Base-by-base conservation (phyloP, 2,113 vertebrate species). In the Ariopsis seemanni region DNA sequence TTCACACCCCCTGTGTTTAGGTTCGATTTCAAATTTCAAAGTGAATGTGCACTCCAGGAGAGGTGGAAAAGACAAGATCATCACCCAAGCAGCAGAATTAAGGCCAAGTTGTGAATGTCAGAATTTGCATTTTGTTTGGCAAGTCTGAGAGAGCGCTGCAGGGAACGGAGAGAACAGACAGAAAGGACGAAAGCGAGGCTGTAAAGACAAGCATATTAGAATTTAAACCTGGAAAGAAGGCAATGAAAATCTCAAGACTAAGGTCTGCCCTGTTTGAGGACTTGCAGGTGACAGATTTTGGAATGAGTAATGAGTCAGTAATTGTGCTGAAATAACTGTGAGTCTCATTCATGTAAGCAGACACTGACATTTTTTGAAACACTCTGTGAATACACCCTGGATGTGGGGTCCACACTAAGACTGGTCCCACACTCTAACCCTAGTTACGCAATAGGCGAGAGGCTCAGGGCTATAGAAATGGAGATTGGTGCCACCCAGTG, bases 101-200 rank as follows among this genome's bases (percentile, higher is more conserved):
- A 57, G 52, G 42, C 85, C 75, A 60, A 78, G 72, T 89, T 72
- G 30, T 90, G 55, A 90, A 89, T 90, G 89, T 89, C 89, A 89
- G 79, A 85, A 90, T 90, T 87, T 48, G 82, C 89, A 89, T 90
- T 87, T 90, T 48, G 55, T 88, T 67, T 86, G 57, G 63, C n/a
- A 82, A n/a, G 63, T 58, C 53, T 60, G 12, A 30, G 67, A 87
- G 78, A 77, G 69, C 58, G 57, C 15, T 20, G 30, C 48, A n/a
- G 25, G 55, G 50, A 62, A 60, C 15, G 5, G 22, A 81, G 60
- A 87, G 52, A 58, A 25, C 79, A 52, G 42, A 71, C 22, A 57
- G 63, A 65, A 27, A 11, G 50, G 34, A 34, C 34, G 22, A 78
- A 65, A 53, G 65, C 20, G 5, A 65, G 42, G 20, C 18, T 78